Percentiles rank a stretch among this genome's conserved stretches.
Evolutionary conservation across 1,140 invertebrate species (phyloP).

Genomic region (Aplysia californica): DNA sequence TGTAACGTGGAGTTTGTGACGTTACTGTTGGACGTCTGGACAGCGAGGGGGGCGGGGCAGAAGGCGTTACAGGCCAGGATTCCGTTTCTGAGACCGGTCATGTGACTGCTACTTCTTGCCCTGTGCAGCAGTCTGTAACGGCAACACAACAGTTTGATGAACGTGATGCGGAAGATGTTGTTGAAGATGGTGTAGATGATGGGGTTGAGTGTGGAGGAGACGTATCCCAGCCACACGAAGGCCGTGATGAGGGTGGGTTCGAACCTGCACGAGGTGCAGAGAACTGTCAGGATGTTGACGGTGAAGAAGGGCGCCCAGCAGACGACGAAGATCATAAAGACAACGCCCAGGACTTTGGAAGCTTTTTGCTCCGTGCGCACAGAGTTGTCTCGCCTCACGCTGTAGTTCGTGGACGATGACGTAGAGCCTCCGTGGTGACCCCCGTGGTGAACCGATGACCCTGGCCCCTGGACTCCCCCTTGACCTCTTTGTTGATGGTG

Average conservation of each 20-base stretch:
- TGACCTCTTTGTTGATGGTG: no score
- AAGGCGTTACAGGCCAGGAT: slow-evolving; percentile 8
- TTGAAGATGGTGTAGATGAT: slow-evolving; percentile 70
- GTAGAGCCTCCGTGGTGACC: not conserved
- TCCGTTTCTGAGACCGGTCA: slow-evolving; percentile 15
- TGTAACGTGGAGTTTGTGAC: not conserved
- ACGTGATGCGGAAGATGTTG: slow-evolving; percentile 65
- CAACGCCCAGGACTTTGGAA: slow-evolving; percentile 73
- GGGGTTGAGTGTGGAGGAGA: slow-evolving; percentile 67
- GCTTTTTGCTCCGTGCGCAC: slow-evolving; percentile 90
- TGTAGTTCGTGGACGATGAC: slow-evolving; percentile 12
- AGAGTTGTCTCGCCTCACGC: slow-evolving; percentile 36
- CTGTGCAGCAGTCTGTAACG: slow-evolving; percentile 48
- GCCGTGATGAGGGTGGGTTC: slow-evolving; percentile 51
- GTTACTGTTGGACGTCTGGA: not conserved
- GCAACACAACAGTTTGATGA: slow-evolving; percentile 62
- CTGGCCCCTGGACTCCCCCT: not conserved
- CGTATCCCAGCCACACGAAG: slow-evolving; percentile 67
- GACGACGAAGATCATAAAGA: slow-evolving; percentile 65
- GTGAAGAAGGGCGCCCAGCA: slow-evolving; percentile 69
- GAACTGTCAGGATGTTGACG: slow-evolving; percentile 60
- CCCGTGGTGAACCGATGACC: not conserved
- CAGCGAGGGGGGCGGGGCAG: not conserved
- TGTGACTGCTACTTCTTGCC: slow-evolving; percentile 26
- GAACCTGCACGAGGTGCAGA: slow-evolving; percentile 71